Evolutionary conservation across 2,797 vertebrate species (phyloP).

Genomic region (Semotilus atromaculatus): DNA sequence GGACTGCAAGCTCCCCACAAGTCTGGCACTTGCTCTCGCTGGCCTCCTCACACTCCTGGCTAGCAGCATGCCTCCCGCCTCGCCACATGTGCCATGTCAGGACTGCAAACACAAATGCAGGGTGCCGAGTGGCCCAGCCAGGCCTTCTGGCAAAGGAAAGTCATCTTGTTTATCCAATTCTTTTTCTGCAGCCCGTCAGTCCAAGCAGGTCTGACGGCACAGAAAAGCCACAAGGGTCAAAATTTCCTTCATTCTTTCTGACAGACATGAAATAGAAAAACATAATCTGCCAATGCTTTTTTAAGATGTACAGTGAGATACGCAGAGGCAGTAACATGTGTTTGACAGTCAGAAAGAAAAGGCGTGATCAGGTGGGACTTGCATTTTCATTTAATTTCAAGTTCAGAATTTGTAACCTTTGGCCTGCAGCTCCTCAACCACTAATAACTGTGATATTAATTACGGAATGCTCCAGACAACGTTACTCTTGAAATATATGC

Average conservation of each 20-base stretch:
- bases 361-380: neutral
- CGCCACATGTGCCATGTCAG: slow-evolving; percentile 38
- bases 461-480: neutral
- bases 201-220: slow-evolving; percentile 12
- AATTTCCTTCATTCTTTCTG: neutral
- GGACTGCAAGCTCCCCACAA: neutral
- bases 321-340: slow-evolving; percentile 63
- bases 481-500: neutral
- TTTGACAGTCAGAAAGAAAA: slow-evolving; percentile 30
- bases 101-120: slow-evolving; percentile 30
- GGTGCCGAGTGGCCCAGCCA: slow-evolving; percentile 14
- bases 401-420: neutral
- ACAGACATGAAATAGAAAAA: slow-evolving; percentile 36
- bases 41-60: neutral
- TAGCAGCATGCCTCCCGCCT: slow-evolving; percentile 7
- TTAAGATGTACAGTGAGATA: slow-evolving; percentile 58
- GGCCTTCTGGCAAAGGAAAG: slow-evolving; percentile 7
- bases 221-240: slow-evolving; percentile 6
- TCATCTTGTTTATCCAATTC: slow-evolving; percentile 16
- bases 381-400: neutral
- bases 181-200: slow-evolving; percentile 4
- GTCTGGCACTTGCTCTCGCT: neutral
- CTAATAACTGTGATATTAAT: slow-evolving; percentile 6
- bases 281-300: slow-evolving; percentile 53
- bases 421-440: neutral